phyloP scores from a whole-genome alignment of 92 coral and sea anemone genomes.

The Epizoanthus illoricatus region DNA sequence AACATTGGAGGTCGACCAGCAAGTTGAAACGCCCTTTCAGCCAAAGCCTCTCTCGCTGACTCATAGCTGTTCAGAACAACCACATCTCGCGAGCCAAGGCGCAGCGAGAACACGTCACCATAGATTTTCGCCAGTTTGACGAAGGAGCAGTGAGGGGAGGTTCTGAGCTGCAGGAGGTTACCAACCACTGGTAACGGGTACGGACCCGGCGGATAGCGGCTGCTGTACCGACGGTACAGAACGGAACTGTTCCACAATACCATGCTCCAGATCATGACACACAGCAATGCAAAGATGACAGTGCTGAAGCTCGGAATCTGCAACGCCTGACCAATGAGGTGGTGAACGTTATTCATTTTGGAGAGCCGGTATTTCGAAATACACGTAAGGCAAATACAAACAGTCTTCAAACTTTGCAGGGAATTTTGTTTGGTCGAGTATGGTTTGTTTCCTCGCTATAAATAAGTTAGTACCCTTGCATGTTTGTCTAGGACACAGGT shows the following conservation, averaged over 20 bases:
- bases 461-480: background rate
- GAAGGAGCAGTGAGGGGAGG: slow-evolving; percentile 54
- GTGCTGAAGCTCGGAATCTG: background rate
- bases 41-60: slow-evolving; percentile 58
- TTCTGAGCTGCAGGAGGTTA: slow-evolving; percentile 60
- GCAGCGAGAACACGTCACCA: slow-evolving; percentile 63
- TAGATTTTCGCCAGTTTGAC: slow-evolving; percentile 54
- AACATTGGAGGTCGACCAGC: slow-evolving; percentile 62
- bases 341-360: background rate
- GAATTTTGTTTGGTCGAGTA: background rate
- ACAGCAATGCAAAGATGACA: background rate
- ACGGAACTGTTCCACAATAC: background rate
- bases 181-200: slow-evolving; percentile 62
- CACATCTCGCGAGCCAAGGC: slow-evolving; percentile 57
- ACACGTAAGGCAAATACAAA: no score
- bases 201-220: slow-evolving; percentile 71
- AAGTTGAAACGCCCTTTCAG: slow-evolving; percentile 40
- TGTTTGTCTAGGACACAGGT: background rate
- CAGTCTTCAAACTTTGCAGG: background rate
- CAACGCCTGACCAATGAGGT: background rate
- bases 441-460: background rate
- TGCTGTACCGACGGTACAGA: background rate
- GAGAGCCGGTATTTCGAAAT: background rate
- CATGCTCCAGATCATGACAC: slow-evolving; percentile 16
- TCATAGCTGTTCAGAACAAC: slow-evolving; percentile 60